Percentiles rank a stretch among this genome's conserved stretches.
phyloP scores from a whole-genome alignment of 1,140 invertebrate genomes.

The Lepidotrigona ventralis region DNA sequence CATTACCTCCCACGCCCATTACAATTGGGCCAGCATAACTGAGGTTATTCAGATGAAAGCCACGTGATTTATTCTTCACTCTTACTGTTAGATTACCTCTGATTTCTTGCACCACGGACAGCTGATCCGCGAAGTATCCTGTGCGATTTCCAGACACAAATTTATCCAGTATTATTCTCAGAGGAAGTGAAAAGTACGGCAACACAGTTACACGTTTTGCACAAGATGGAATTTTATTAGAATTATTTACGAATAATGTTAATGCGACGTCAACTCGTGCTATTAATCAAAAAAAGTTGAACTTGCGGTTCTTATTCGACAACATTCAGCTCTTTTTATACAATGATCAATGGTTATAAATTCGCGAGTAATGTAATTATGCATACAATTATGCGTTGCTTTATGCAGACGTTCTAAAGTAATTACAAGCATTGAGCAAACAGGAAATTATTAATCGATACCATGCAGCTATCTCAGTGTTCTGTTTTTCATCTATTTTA shows the following conservation, averaged over 20 bases:
- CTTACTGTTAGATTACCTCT: constrained; percentile 88
- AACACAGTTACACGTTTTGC: not conserved
- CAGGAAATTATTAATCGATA: not conserved
- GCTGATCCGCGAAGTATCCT: constrained; percentile 92
- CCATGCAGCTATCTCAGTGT: not conserved
- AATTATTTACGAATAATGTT: not conserved
- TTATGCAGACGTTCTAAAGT: not conserved
- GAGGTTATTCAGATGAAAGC: constrained; percentile 93
- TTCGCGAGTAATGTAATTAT: too few relatives aligned
- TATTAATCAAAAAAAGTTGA: not conserved
- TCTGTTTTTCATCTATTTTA: not conserved
- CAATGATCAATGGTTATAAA: not conserved
- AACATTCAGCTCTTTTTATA: too few relatives aligned
- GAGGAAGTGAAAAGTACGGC: too few relatives aligned
- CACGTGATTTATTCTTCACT: constrained; percentile 89
- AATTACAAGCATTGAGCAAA: not conserved
- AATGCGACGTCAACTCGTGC: too few relatives aligned
- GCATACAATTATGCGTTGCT: not conserved
- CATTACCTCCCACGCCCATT: constrained; percentile 93
- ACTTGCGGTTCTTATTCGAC: too few relatives aligned
- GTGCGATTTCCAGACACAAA: not conserved
- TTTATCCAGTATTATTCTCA: not conserved
- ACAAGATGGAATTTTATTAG: not conserved
- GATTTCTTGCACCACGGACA: constrained; percentile 88
- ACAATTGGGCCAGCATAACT: constrained; percentile 95